These are phyloP conservation scores for Saxicola maurus DNA, from an alignment of 2,797 vertebrate genomes.

Conservation along the genomic window DNA sequence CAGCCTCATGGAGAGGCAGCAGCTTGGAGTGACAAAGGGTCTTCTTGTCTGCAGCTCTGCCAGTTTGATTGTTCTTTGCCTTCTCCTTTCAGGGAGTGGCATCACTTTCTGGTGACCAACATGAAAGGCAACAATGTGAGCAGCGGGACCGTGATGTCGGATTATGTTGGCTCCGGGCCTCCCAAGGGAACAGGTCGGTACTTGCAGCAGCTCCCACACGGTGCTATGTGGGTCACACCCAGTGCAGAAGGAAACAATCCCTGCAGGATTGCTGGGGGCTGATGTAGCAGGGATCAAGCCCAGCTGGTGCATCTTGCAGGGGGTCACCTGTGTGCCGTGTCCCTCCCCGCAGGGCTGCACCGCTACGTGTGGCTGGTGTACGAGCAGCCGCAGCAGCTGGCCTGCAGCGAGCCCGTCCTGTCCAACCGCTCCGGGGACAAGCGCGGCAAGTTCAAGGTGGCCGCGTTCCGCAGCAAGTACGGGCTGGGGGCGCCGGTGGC, in stretches of 20 bases:
- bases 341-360: slow-evolving; percentile 82
- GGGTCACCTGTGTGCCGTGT: no score
- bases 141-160: slow-evolving; percentile 86
- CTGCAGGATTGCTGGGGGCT: rapidly evolving
- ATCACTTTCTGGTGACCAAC: slow-evolving; percentile 94
- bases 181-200: slow-evolving; percentile 88
- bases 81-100: slow-evolving; percentile 85
- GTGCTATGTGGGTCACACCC: rapidly evolving
- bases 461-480: slow-evolving; percentile 87
- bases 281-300: rapidly evolving
- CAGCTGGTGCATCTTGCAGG: rapidly evolving
- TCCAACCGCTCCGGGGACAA: slow-evolving; percentile 85
- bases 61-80: neutral
- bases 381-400: slow-evolving; percentile 79
- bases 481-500: slow-evolving; percentile 80
- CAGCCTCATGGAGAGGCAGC: neutral
- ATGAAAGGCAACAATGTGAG: slow-evolving; percentile 89
- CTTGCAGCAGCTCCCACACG: rapidly evolving
- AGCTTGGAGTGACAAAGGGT: neutral
- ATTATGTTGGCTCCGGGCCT: slow-evolving; percentile 92
- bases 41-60: neutral
- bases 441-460: slow-evolving; percentile 86
- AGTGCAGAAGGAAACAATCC: rapidly evolving
- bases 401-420: slow-evolving; percentile 82
- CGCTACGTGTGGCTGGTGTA: slow-evolving; percentile 97